Percentiles rank a stretch among this genome's conserved stretches.
Evolutionary conservation across 1,140 invertebrate species (phyloP).

Genomic region (Calliphora vicina): DNA sequence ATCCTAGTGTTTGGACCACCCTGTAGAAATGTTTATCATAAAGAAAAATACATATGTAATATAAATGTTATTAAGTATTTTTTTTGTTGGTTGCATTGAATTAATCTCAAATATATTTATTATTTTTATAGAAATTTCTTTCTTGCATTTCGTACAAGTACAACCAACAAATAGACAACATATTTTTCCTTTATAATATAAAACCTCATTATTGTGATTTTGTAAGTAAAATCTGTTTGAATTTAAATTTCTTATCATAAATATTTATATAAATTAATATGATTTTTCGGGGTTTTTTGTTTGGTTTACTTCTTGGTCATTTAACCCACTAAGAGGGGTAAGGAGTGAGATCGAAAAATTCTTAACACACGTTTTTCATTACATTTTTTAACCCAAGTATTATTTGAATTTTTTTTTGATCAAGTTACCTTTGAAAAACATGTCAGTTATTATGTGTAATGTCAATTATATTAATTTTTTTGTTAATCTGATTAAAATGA

Average conservation of each 20-base stretch:
- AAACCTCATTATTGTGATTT: not conserved
- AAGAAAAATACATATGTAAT: too few species aligned
- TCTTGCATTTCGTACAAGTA: not conserved
- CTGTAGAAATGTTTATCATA: too few species aligned
- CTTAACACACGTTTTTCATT: too few species aligned
- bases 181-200: not conserved
- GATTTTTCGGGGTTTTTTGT: not conserved
- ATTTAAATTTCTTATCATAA: not conserved
- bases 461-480: too few species aligned
- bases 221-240: not conserved
- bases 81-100: not conserved
- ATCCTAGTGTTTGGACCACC: too few species aligned
- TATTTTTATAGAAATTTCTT: not conserved
- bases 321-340: too few species aligned
- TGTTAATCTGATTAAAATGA: too few species aligned
- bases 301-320: not conserved
- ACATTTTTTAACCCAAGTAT: too few species aligned
- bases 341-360: too few species aligned
- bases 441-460: too few species aligned
- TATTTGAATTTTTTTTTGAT: too few species aligned
- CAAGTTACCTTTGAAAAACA: too few species aligned
- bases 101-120: not conserved
- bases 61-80: not conserved
- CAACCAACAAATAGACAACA: not conserved
- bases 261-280: not conserved